Base-by-base conservation (phyloP, 2,113 vertebrate genomes). In the Ascaphus truei region DNA sequence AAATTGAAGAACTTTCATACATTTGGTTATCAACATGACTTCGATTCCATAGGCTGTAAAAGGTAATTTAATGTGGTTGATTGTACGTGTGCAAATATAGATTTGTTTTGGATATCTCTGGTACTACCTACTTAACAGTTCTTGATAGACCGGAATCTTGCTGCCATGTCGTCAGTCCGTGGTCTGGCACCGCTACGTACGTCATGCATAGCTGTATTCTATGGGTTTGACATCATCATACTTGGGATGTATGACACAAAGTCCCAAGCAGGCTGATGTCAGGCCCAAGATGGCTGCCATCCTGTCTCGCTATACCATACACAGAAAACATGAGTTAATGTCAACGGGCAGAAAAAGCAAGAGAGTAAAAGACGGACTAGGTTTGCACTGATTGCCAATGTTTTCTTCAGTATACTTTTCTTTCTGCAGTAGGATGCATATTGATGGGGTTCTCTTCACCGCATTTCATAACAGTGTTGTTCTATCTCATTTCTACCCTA, bases 161-260 rank as follows among this genome's bases (percentile, higher is more conserved):
- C 81, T 25, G n/a, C 71, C 75, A 43, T 39, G 41, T 69, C 77
- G 31, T 65, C 77, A 62, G 60, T 75, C 1, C 62, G 34, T n/a
- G 57, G 73, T 52, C 72, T 1, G 5, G 53, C 75, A 60, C 78
- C 72, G 64, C 53, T 47, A 4, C n/a, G 81, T 76, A 83, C 77
- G 60, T 77, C 76, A 72, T 79, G 77, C 77, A 73, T 62, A 84
- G 82, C 83, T 86, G 81, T 84, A 77, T 77, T 82, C 81, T 68
- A 72, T 86, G 85, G 83, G 85, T 73, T 86, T 86, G 85, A 86
- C 85, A 86, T 86, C 85, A 85, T 84, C 85, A 84, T 85, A 84
- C 85, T 86, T 85, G 85, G 76, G 85, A 86, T 86, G 62, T 86
- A 80, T 81, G 71, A 84, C 80, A 82, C 80, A 52, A 82, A 85